These are phyloP conservation scores for Apeltes quadracus DNA, from an alignment of 2,113 vertebrate genomes.

Conservation along the genomic window DNA sequence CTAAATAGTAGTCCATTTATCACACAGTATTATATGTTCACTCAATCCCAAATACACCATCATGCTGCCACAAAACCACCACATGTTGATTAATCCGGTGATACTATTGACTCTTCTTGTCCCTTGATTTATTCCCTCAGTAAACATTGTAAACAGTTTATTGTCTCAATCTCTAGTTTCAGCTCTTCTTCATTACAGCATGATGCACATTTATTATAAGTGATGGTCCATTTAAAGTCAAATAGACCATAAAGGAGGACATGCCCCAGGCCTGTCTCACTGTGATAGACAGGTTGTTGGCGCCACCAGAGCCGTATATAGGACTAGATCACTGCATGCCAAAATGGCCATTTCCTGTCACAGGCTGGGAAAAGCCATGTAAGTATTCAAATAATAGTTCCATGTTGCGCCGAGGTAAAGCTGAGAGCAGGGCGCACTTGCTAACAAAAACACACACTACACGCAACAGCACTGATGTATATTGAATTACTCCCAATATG, in stretches of 20 bases:
- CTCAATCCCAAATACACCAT: not conserved
- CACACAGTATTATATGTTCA: not conserved
- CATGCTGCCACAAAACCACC: not conserved
- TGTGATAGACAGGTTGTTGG: no score
- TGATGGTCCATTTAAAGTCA: no score
- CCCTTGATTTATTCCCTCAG: no score
- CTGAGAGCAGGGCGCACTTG: not conserved
- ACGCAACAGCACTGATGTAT: not conserved
- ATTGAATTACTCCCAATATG: conserved; percentile 1
- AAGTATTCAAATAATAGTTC: conserved; percentile 18
- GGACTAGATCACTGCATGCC: not conserved
- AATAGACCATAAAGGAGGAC: no score
- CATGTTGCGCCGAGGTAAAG: conserved; percentile 3
- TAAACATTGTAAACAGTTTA: not conserved
- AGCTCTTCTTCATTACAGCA: not conserved
- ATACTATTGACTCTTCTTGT: no score
- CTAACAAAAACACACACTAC: not conserved
- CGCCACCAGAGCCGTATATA: not conserved
- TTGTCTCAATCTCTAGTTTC: conserved; percentile 1
- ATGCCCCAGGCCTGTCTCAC: no score
- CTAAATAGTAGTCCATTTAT: not conserved
- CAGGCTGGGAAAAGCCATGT: no score
- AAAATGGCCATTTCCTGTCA: not conserved
- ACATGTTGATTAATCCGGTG: no score
- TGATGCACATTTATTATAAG: no score